Conservation (phyloP, 2,888 invertebrate genomes). For the Diaphora mendica region DNA sequence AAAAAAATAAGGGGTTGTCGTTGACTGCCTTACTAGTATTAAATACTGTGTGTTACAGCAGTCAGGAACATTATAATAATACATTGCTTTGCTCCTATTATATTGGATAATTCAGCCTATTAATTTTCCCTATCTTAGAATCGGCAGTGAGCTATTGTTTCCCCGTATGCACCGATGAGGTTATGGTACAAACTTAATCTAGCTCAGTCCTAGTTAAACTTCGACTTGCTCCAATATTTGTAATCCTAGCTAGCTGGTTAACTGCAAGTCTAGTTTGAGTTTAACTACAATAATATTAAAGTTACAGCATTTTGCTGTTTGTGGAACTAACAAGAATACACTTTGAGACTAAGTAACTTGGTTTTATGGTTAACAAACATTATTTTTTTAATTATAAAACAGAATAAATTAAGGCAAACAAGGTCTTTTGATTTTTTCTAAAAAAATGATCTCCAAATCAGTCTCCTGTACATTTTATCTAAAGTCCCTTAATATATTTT, state of each 20-base stretch:
- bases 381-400: no score
- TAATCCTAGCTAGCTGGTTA: slow-evolving; percentile 10
- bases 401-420: no score
- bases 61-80: no score
- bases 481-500: no score
- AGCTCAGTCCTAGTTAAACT: slow-evolving; percentile 13
- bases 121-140: not conserved
- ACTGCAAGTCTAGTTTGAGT: slow-evolving; percentile 8
- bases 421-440: no score
- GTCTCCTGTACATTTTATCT: no score
- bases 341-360: not conserved
- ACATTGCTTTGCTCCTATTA: no score
- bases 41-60: no score
- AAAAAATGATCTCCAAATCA: no score
- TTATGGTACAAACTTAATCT: slow-evolving; percentile 11
- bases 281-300: slow-evolving; percentile 11
- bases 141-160: not conserved
- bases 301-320: slow-evolving; percentile 3
- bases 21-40: no score
- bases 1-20: no score
- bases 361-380: not conserved
- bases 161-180: not conserved
- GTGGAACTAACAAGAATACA: not conserved
- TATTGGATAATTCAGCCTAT: no score
- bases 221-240: slow-evolving; percentile 15